Base-by-base conservation (phyloP, 1,140 invertebrate genomes). In the Saccostrea glomerata region DNA sequence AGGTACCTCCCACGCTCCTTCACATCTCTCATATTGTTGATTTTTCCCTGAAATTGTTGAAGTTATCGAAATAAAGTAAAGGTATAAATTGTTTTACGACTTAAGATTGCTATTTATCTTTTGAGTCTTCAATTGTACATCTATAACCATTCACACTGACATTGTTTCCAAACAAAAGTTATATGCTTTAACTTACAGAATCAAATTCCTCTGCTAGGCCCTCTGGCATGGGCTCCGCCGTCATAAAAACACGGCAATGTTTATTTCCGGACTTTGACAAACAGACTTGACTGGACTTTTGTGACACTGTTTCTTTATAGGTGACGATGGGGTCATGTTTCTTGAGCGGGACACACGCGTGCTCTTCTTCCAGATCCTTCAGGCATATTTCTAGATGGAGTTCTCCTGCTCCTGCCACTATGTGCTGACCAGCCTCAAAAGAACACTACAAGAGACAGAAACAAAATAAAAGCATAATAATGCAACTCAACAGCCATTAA, bases 261-360 rank as follows among this genome's bases (percentile, higher is more conserved):
- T 99, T 99, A 96, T 99, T 99, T 91, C 98, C 98, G 0, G 99
- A 99, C 96, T 99, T 99, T 54, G 98, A 99, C 92, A 99, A 96
- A 95, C 99, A 99, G 96, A 98, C 98, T 93, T 98, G 97, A 95
- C 98, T 96, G 30, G 98, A 99, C 95, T 98, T 97, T 92, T 98
- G 97, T 13, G 96, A 96, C 47, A 99, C 99, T 7, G 99, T 99
- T 96, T 99, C 99, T 96, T 94, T 97, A 96, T 99, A 99, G 0
- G 98, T 99, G 90, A 99, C 99, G 90, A 99, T 98, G 1, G 99
- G 99, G 93, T 99, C 98, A 60, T 98, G 99, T 95, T 99, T 99
- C 96, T 99, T 99, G 93, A 99, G 97, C 70, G 99, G 99, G 95
- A 99, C 99, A 95, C 99, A 98, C 92, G 99, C 99, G 93, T 99